phyloP scores from a whole-genome alignment of 2,113 vertebrate genomes.

The Semnornis frantzii region DNA sequence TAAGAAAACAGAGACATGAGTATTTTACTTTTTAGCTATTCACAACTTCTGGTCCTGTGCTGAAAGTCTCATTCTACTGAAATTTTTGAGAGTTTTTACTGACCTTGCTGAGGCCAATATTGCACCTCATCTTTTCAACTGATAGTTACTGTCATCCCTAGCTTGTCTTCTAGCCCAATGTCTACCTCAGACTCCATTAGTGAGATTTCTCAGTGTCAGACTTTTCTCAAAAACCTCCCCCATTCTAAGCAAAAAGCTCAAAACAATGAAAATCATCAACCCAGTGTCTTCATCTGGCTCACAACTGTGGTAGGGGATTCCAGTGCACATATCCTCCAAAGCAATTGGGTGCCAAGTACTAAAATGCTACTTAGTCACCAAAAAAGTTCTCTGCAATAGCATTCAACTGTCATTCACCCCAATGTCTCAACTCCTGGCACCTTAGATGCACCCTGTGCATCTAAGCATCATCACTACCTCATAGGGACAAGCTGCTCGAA shows the following conservation, averaged over 20 bases:
- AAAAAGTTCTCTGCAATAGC: background rate
- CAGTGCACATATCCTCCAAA: background rate
- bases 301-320: background rate
- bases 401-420: background rate
- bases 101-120: background rate
- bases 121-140: background rate
- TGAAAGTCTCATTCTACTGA: background rate
- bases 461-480: background rate
- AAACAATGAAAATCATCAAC: background rate
- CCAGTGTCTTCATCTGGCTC: background rate
- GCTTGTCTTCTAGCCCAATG: background rate
- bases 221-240: background rate
- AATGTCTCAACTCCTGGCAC: background rate
- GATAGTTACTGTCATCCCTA: background rate
- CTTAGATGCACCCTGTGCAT: background rate
- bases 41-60: background rate
- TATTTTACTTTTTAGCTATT: background rate
- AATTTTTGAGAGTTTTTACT: background rate
- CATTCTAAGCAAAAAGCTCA: background rate
- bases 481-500: background rate
- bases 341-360: background rate
- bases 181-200: background rate
- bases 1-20: background rate
- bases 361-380: background rate
- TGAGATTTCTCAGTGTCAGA: background rate